These are phyloP conservation scores for Drosophila kepulauana DNA, from an alignment of 1,140 invertebrate species.

Conservation along the genomic window DNA sequence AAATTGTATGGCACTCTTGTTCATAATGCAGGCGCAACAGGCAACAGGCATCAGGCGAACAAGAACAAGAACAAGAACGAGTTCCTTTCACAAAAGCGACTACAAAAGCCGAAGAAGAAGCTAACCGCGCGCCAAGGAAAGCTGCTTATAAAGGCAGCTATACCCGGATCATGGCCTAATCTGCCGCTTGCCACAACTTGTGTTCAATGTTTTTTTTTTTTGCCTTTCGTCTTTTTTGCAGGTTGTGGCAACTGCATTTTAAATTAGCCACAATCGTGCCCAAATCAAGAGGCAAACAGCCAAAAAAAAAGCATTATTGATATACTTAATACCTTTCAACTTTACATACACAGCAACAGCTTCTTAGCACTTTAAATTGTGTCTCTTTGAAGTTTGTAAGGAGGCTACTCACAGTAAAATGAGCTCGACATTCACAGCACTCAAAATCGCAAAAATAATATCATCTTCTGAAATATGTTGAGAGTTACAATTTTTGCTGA, in stretches of 20 bases:
- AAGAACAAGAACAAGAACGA: not conserved
- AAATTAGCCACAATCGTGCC: slow-evolving; percentile 8
- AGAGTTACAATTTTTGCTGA: too few species aligned
- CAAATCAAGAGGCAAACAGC: not conserved
- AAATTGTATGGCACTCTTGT: slow-evolving; percentile 66
- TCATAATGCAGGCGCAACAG: slow-evolving; percentile 57
- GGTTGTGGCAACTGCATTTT: not conserved
- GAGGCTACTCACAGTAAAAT: too few species aligned
- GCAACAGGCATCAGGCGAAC: too few species aligned
- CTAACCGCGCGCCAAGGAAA: slow-evolving; percentile 1
- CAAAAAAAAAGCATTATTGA: not conserved
- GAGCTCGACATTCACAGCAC: too few species aligned
- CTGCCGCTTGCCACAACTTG: slow-evolving; percentile 3
- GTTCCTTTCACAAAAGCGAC: slow-evolving; percentile 20
- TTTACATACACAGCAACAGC: not conserved
- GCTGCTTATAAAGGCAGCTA: slow-evolving; percentile 19
- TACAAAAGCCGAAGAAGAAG: slow-evolving; percentile 5
- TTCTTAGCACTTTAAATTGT: too few species aligned
- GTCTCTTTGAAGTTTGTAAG: too few species aligned
- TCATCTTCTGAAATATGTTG: too few species aligned
- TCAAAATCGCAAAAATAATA: too few species aligned
- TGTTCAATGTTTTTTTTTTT: slow-evolving; percentile 3
- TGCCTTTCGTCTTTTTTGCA: too few species aligned
- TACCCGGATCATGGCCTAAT: slow-evolving; percentile 21
- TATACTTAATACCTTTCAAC: slow-evolving; percentile 1